phyloP scores from a whole-genome alignment of 2,888 invertebrate genomes.

The Caradrina kadenii region DNA sequence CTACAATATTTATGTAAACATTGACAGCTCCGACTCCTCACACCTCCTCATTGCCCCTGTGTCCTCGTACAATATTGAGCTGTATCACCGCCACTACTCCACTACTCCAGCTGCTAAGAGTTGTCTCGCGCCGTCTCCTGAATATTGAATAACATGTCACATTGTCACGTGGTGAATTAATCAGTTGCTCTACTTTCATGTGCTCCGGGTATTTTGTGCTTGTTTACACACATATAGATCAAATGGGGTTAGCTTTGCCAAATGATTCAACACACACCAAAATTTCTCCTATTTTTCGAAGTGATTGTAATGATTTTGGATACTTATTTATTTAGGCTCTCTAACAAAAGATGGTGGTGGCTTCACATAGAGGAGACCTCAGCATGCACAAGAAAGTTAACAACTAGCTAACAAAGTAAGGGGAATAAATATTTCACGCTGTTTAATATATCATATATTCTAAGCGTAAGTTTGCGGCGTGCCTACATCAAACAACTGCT shows the following conservation, averaged over 20 bases:
- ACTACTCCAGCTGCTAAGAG: slow-evolving; percentile 4
- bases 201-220: slow-evolving; percentile 21
- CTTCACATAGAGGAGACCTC: no score
- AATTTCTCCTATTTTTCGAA: no score
- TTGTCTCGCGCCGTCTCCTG: slow-evolving; percentile 16
- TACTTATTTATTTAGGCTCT: no score
- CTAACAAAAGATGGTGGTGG: no score
- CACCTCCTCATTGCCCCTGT: neutral
- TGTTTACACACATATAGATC: neutral
- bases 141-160: slow-evolving; percentile 29
- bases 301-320: no score
- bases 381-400: no score
- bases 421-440: no score
- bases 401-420: no score
- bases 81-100: neutral
- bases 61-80: slow-evolving; percentile 22
- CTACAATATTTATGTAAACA: slow-evolving; percentile 21
- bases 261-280: no score
- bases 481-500: no score
- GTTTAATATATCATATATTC: no score
- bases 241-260: neutral
- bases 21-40: neutral
- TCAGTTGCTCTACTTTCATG: slow-evolving; percentile 22
- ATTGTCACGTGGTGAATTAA: slow-evolving; percentile 24
- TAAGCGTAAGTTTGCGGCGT: no score